Percentiles rank a stretch among this genome's conserved stretches.
Conservation (phyloP, 2,113 vertebrate genomes). For the Aspiorhynchus laticeps region DNA sequence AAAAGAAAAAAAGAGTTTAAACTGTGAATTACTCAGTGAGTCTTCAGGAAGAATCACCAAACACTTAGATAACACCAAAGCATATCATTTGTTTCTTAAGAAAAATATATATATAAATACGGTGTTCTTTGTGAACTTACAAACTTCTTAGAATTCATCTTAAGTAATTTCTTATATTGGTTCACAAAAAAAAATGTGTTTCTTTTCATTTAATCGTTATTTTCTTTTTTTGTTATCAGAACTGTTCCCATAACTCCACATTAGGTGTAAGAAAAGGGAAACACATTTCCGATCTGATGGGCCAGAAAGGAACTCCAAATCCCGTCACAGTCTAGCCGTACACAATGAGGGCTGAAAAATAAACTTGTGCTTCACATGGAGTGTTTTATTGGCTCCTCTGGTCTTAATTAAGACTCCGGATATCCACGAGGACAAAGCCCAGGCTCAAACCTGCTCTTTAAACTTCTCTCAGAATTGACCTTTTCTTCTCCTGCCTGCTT, state of each 20-base stretch:
- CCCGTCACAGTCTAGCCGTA: not conserved
- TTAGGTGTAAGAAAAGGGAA: not conserved
- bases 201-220: not conserved
- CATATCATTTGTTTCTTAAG: not conserved
- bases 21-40: not conserved
- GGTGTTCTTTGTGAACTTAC: too few species aligned
- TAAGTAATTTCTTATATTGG: too few species aligned
- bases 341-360: not conserved
- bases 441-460: not conserved
- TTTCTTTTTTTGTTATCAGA: not conserved
- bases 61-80: not conserved
- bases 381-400: conserved; percentile 9
- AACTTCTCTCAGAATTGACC: not conserved
- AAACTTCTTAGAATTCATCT: not conserved
- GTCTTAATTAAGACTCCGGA: conserved; percentile 21
- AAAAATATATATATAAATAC: not conserved
- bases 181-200: too few species aligned
- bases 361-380: not conserved
- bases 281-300: not conserved
- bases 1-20: too few species aligned
- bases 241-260: not conserved
- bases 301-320: not conserved
- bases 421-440: not conserved
- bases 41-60: not conserved
- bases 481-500: not conserved